Percentiles rank a stretch among this genome's conserved stretches.
These are phyloP conservation scores for Enchytraeus crypticus DNA, from an alignment of 2,888 invertebrate species.

Conservation along the genomic window DNA sequence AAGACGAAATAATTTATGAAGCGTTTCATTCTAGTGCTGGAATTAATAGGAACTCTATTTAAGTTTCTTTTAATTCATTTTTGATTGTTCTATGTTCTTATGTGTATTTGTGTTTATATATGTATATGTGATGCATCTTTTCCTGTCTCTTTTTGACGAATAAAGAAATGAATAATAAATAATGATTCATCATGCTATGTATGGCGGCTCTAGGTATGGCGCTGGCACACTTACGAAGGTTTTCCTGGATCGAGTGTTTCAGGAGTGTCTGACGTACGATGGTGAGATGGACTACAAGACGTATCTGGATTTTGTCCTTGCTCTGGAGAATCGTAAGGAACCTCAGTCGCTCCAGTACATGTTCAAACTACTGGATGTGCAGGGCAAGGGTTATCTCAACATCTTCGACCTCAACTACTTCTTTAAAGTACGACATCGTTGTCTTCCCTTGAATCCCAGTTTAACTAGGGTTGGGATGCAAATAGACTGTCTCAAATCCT, in stretches of 20 bases:
- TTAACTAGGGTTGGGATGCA: too few species aligned
- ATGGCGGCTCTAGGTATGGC: conserved; percentile 60
- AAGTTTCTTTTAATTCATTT: too few species aligned
- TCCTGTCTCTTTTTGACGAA: too few species aligned
- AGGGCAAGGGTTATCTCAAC: conserved; percentile 76
- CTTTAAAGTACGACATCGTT: conserved; percentile 68
- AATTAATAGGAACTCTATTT: too few species aligned
- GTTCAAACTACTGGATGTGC: conserved; percentile 81
- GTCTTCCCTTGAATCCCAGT: too few species aligned
- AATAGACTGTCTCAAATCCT: too few species aligned
- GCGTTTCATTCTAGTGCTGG: too few species aligned
- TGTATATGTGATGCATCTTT: too few species aligned
- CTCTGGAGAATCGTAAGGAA: conserved; percentile 81
- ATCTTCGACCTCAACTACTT: conserved; percentile 85
- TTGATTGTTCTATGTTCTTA: too few species aligned
- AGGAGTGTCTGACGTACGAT: conserved; percentile 87
- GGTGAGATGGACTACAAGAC: conserved; percentile 76
- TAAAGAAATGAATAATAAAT: too few species aligned
- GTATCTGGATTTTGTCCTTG: conserved; percentile 84
- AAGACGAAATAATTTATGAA: too few species aligned
- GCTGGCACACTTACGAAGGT: conserved; percentile 82
- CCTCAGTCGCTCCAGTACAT: conserved; percentile 83
- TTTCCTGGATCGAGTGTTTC: conserved; percentile 85
- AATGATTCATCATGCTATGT: not conserved
- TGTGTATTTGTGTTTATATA: too few species aligned